These are phyloP conservation scores for Leptestheria dahalacensis DNA, from an alignment of 1,140 invertebrate genomes.

Conservation along the genomic window DNA sequence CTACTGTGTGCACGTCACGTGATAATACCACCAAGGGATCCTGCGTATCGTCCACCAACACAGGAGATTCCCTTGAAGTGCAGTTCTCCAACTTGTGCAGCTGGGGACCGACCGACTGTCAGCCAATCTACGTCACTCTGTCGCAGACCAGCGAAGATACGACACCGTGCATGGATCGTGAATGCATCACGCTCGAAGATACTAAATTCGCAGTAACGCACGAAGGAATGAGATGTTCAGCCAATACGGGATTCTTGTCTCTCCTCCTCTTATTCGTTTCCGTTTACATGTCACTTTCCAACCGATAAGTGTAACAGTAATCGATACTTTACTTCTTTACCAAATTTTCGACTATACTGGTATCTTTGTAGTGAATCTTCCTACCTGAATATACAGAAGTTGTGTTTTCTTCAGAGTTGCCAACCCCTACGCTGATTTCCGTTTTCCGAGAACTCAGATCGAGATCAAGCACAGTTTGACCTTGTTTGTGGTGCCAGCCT, in stretches of 20 bases:
- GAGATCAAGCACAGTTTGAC: too few species aligned
- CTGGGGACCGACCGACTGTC: neutral
- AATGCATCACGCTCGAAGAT: neutral
- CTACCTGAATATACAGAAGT: too few species aligned
- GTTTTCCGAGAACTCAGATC: too few species aligned
- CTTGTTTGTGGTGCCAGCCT: too few species aligned
- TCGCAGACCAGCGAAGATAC: neutral
- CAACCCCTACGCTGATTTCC: too few species aligned
- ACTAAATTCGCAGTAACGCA: neutral
- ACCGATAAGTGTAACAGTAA: too few species aligned
- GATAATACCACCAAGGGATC: neutral
- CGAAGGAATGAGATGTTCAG: neutral
- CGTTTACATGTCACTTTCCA: neutral
- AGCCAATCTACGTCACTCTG: neutral
- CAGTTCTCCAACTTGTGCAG: neutral
- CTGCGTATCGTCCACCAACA: neutral
- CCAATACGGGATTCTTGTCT: neutral
- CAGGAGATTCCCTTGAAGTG: neutral
- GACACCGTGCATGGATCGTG: neutral
- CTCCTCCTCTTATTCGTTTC: neutral
- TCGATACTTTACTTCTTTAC: too few species aligned
- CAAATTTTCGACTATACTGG: too few species aligned
- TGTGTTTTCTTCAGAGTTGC: too few species aligned
- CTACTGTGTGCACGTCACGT: neutral
- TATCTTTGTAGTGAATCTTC: too few species aligned